Base-by-base conservation (phyloP, 2,113 vertebrate genomes). In the Calidris pugnax region DNA sequence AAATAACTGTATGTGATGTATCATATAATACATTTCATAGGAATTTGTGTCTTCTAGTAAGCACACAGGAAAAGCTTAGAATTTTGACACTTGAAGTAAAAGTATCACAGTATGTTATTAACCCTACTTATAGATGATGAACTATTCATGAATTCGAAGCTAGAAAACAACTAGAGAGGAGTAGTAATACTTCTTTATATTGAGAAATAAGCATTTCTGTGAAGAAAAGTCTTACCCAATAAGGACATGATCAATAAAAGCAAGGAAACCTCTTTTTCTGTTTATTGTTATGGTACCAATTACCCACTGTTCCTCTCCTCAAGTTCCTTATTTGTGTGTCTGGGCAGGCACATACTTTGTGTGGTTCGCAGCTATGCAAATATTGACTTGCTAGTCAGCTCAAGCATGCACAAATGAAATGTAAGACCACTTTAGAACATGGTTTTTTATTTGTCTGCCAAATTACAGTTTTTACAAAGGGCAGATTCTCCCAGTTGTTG, bases 1-100 rank as follows among this genome's bases (percentile, higher is more conserved):
- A 14, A 87, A 93, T 92, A 85, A 64, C 43, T 93, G 60, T 77
- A 72, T 87, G 79, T 81, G 94, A 74, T 85, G 55, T 91, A 82
- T 92, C 77, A 85, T n/a, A 27, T 35, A 91, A 32, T 68, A 77
- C 0, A 48, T 93, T 92, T 88, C n/a, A 89, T 77, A 69, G 37
- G 75, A 86, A 80, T 82, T 75, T 79, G 63, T 95, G 63, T 93
- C 68, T 86, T 56, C 72, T 37, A 72, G 51, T 39, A 87, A 91
- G 64, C 50, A 89, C 53, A 69, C 3, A 14, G 67, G 51, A 94
- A 91, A 96, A 85, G 12, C 35, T 72, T 56, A 48, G 79, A 74
- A 91, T 64, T 94, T 84, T 32, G 23, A n/a, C 41, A 77, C 51
- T 87, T 39, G 37, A 23, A 39, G 63, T 69, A 92, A 94, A 96